A percentile compares a stretch with the other conserved stretches of the same genome.
Conservation (phyloP, 2,113 vertebrate species). For the Phrynosoma platyrhinos region DNA sequence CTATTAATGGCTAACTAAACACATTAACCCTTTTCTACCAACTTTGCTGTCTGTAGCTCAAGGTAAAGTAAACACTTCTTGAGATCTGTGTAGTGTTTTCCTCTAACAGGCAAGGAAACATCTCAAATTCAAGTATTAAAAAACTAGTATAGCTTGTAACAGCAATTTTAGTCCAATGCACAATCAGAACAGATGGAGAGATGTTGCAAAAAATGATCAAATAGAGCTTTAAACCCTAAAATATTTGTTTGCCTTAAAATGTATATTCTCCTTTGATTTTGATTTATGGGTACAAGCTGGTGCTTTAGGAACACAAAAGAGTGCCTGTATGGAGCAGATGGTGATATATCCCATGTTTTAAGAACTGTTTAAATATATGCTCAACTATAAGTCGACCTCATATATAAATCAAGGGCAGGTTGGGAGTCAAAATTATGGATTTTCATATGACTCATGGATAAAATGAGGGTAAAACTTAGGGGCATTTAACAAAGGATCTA, state of each 20-base stretch:
- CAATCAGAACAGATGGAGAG: background rate
- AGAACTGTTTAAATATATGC: no score
- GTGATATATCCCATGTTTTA: background rate
- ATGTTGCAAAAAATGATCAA: constrained; percentile 29
- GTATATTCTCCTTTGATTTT: constrained; percentile 24
- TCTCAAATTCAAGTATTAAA: constrained; percentile 24
- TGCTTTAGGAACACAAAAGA: background rate
- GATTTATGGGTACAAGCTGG: constrained; percentile 14
- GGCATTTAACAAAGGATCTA: no score
- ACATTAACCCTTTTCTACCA: no score
- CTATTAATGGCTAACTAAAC: background rate
- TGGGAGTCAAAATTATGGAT: no score
- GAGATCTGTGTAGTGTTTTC: background rate
- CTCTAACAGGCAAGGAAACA: constrained; percentile 15
- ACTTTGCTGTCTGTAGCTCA: background rate
- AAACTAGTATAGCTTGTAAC: background rate
- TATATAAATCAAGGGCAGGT: no score
- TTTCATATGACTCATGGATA: no score
- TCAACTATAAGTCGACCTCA: no score
- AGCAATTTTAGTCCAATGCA: background rate
- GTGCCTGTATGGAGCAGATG: background rate
- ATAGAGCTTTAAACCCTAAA: constrained; percentile 20
- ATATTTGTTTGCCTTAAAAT: constrained; percentile 8
- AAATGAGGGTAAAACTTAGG: no score
- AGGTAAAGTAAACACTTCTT: background rate